Conservation (phyloP, 1,140 invertebrate species). For the Microplitis demolitor region DNA sequence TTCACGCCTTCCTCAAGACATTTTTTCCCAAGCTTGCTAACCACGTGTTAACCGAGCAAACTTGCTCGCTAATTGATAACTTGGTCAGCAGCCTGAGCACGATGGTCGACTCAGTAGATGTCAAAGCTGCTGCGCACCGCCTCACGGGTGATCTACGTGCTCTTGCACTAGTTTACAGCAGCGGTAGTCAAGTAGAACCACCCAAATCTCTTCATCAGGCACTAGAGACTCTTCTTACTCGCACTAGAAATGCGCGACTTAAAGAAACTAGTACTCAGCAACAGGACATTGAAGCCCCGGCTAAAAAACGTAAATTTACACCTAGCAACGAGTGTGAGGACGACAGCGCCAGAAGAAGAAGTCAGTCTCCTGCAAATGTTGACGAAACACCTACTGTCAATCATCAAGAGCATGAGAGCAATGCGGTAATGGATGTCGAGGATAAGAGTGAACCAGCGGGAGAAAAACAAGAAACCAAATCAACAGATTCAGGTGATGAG, state of each 20-base stretch:
- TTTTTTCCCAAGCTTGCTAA: slow-evolving; percentile 80
- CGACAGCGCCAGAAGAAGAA: slow-evolving; percentile 28
- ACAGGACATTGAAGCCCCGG: slow-evolving; percentile 48
- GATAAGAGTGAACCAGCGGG: slow-evolving; percentile 27
- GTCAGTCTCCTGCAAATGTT: slow-evolving; percentile 27
- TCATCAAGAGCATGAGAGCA: slow-evolving; percentile 22
- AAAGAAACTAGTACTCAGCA: slow-evolving; percentile 43
- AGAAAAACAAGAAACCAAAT: slow-evolving; percentile 30
- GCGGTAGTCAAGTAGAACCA: slow-evolving; percentile 53
- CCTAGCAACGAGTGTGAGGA: slow-evolving; percentile 34
- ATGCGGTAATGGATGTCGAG: slow-evolving; percentile 29
- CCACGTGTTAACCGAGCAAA: slow-evolving; percentile 67
- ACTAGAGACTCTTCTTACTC: slow-evolving; percentile 46
- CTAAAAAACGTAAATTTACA: slow-evolving; percentile 56
- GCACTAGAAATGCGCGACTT: slow-evolving; percentile 43
- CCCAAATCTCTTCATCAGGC: slow-evolving; percentile 45
- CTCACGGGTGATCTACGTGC: slow-evolving; percentile 65
- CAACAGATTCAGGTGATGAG: slow-evolving; percentile 21
- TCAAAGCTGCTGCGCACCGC: slow-evolving; percentile 58
- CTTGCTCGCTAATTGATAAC: slow-evolving; percentile 65
- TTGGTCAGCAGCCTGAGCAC: slow-evolving; percentile 63
- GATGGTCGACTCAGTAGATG: slow-evolving; percentile 61
- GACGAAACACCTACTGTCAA: slow-evolving; percentile 23
- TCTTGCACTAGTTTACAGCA: slow-evolving; percentile 63
- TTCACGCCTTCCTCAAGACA: slow-evolving; percentile 80